Percentiles rank a stretch among this genome's conserved stretches.
These are phyloP conservation scores for Dendrolimus punctatus DNA, from an alignment of 1,140 invertebrate genomes.

Conservation along the genomic window DNA sequence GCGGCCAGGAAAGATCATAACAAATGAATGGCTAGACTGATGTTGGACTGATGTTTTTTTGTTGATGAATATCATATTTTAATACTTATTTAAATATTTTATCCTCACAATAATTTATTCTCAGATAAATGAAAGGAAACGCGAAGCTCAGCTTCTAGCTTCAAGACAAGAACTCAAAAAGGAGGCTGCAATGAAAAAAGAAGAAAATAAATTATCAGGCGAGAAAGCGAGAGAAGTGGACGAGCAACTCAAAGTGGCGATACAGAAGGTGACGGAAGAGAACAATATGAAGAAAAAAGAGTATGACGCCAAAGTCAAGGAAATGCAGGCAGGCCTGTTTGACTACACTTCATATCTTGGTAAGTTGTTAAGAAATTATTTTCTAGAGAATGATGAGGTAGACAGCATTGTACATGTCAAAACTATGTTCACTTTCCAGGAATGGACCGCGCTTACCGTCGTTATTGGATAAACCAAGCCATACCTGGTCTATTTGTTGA, in stretches of 20 bases:
- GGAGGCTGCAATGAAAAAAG: constrained; percentile 72
- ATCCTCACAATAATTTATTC: too few species aligned
- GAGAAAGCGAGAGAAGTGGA: constrained; percentile 63
- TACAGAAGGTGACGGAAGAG: constrained; percentile 74
- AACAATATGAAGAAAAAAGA: constrained; percentile 76
- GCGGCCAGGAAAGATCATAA: too few species aligned
- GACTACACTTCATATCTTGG: constrained; percentile 74
- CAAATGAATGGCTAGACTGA: too few species aligned
- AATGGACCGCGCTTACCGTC: constrained; percentile 87
- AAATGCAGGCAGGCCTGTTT: constrained; percentile 75
- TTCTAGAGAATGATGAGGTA: neutral
- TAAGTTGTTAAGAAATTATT: constrained; percentile 25
- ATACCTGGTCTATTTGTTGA: constrained; percentile 92
- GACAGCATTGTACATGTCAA: neutral
- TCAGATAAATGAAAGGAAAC: constrained; percentile 72
- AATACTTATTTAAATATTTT: too few species aligned
- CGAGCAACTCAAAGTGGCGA: constrained; percentile 67
- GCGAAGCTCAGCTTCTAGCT: constrained; percentile 70
- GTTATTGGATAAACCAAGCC: constrained; percentile 89
- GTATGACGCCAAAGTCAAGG: constrained; percentile 76
- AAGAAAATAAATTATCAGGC: constrained; percentile 71
- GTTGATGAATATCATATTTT: too few species aligned
- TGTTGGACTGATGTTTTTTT: too few species aligned
- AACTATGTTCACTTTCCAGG: constrained; percentile 69
- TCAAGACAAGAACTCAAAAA: constrained; percentile 73